Evolutionary conservation across 1,140 invertebrate species (phyloP).

Genomic region (Bombus waltoni): DNA sequence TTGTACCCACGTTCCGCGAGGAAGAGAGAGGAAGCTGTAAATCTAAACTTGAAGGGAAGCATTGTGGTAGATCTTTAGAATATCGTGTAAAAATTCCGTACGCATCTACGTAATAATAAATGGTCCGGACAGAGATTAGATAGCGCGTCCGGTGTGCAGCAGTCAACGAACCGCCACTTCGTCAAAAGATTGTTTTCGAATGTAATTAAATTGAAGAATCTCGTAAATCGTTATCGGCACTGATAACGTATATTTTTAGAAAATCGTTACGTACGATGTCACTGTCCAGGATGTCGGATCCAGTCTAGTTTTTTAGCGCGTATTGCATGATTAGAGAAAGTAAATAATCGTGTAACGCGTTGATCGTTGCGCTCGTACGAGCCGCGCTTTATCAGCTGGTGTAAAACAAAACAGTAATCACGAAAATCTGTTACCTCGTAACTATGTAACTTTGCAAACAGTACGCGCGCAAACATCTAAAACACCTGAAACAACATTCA

Average conservation of each 20-base stretch:
- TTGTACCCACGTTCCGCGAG: neutral
- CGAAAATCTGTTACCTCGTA: neutral
- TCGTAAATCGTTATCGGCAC: neutral
- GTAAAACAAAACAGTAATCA: neutral
- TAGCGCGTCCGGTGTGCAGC: neutral
- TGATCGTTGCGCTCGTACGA: neutral
- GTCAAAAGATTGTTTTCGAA: neutral
- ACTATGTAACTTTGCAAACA: slow-evolving; percentile 1
- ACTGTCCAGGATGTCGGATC: neutral
- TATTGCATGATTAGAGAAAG: neutral
- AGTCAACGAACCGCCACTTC: neutral
- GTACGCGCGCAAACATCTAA: neutral
- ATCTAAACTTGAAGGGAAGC: neutral
- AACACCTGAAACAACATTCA: slow-evolving; percentile 1
- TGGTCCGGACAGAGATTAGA: slow-evolving; percentile 2
- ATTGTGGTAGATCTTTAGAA: neutral
- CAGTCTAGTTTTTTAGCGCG: neutral
- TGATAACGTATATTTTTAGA: neutral
- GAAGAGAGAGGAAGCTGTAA: neutral
- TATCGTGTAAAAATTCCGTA: too few relatives aligned
- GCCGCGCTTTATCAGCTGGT: neutral
- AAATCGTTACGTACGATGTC: neutral
- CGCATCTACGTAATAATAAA: slow-evolving; percentile 1
- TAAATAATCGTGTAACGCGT: neutral
- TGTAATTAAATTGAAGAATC: too few relatives aligned